phyloP scores from a whole-genome alignment of 2,113 vertebrate species.

The Dissostichus mawsoni region DNA sequence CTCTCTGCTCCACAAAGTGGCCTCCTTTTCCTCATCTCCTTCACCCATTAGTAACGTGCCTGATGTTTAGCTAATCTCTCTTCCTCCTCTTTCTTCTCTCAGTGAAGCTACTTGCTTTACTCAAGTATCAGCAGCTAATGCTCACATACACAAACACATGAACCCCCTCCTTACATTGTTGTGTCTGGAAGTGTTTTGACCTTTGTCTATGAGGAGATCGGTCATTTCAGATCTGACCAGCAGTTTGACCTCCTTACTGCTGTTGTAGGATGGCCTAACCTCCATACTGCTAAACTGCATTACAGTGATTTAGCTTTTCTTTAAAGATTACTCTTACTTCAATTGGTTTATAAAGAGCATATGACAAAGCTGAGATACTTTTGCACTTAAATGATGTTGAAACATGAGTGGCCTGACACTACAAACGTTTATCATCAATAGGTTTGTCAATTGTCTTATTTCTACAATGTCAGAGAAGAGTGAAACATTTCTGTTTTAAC shows the following conservation, averaged over 20 bases:
- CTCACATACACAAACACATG: slow-evolving; percentile 16
- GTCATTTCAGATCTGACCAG: slow-evolving; percentile 19
- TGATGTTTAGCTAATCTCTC: slow-evolving; percentile 44
- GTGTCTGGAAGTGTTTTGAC: slow-evolving; percentile 20
- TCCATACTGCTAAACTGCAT: neutral
- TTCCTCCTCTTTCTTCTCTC: neutral
- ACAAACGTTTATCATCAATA: too few species aligned
- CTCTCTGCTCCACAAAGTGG: neutral
- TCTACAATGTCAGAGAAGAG: neutral
- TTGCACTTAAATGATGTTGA: neutral
- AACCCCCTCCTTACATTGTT: slow-evolving; percentile 28
- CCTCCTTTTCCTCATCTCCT: neutral
- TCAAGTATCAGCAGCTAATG: slow-evolving; percentile 1
- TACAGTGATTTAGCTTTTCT: neutral
- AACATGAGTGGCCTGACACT: too few species aligned
- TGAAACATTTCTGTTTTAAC: neutral
- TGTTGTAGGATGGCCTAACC: neutral
- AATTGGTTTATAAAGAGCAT: neutral
- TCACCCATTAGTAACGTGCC: slow-evolving; percentile 6
- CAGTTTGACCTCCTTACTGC: neutral
- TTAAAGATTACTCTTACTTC: neutral
- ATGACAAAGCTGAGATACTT: neutral
- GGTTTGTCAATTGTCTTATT: neutral
- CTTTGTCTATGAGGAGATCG: neutral
- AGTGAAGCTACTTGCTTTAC: too few species aligned